Base-by-base conservation (phyloP, 1,140 invertebrate genomes). In the Saccostrea glomerata region DNA sequence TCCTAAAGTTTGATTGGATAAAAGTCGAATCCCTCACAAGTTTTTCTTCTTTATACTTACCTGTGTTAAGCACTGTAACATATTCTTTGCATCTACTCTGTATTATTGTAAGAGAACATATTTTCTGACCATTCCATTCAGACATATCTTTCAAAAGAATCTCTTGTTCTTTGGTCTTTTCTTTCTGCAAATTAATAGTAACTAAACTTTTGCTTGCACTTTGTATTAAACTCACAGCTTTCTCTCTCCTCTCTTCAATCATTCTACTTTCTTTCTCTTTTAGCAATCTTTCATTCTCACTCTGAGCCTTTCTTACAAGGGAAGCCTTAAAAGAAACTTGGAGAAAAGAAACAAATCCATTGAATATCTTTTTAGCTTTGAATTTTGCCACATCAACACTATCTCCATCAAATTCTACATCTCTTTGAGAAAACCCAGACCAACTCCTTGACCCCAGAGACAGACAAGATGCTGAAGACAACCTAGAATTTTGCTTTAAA, bases 341-440 rank as follows among this genome's bases (percentile, higher is more conserved):
- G 13, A 87, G 40, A 56, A 47, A 3, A 23, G 86, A 84, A n/a
- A 87, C 86, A 17, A 83, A 82, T 95, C 92, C 97, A 97, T 12
- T 97, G 94, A n/a, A 96, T 96, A 12, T 97, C 94, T 92, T 96
- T 97, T 77, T 77, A 30, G 70, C 70, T 77, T 77, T 77, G 5
- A 77, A 77, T 77, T 77, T 77, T 30, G 70, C 70, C 25, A 77
- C 15, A 77, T 77, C 70, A 2, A 77, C 70, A 77, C 15, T 77
- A 25, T 77, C 70, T 30, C n/a, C 58, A 63, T 63, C 58, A 63
- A 63, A 63, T 0, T 63, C 58, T 63, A 77, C 13, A 15, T 30
- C 66, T 25, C 23, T 73, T 25, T 25, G 7, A 73, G n/a, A 25
- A 30, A 77, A 30, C 9, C 25, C 30, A 77, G 70, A 77, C 70